Evolutionary conservation across 1,140 invertebrate genomes (phyloP).

Genomic region (Orussus abietinus): DNA sequence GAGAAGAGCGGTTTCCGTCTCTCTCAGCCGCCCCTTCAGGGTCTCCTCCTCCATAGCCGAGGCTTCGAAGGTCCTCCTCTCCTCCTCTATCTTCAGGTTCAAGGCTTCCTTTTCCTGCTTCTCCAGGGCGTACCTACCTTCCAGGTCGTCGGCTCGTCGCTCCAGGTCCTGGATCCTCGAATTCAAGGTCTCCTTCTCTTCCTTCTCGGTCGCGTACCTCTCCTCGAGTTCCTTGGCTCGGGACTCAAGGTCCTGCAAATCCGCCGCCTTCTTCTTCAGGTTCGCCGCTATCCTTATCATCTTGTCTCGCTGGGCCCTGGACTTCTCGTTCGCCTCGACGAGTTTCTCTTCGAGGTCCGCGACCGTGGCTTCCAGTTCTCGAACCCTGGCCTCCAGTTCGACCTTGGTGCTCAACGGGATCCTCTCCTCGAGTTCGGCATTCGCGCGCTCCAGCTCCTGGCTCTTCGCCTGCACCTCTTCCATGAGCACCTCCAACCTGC

Average conservation of each 20-base stretch:
- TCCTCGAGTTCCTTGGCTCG: constrained; percentile 35
- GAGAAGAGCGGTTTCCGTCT: constrained; percentile 20
- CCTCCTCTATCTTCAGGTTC: constrained; percentile 34
- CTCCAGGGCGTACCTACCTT: constrained; percentile 35
- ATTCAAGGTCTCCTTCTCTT: constrained; percentile 39
- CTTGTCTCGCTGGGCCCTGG: constrained; percentile 58
- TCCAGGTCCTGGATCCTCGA: constrained; percentile 59
- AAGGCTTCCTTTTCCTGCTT: constrained; percentile 41
- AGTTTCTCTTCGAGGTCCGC: constrained; percentile 34
- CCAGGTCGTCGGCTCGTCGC: constrained; percentile 34
- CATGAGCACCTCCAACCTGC: constrained; percentile 31
- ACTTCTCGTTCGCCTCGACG: constrained; percentile 25
- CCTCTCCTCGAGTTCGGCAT: constrained; percentile 20
- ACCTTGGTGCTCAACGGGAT: constrained; percentile 14
- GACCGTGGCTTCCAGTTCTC: constrained; percentile 28
- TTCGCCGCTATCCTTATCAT: constrained; percentile 72
- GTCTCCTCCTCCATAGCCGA: no score
- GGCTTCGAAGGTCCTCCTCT: no score
- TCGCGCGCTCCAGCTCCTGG: constrained; percentile 29
- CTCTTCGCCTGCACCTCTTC: constrained; percentile 29
- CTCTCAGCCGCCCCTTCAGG: constrained; percentile 32
- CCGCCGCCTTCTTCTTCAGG: constrained; percentile 66
- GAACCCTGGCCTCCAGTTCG: not conserved
- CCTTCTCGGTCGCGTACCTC: constrained; percentile 35
- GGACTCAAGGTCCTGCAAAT: constrained; percentile 64